Percentiles rank a stretch among this genome's conserved stretches.
Evolutionary conservation across 2,113 vertebrate species (phyloP).

Genomic region (Apodemus speciosus): DNA sequence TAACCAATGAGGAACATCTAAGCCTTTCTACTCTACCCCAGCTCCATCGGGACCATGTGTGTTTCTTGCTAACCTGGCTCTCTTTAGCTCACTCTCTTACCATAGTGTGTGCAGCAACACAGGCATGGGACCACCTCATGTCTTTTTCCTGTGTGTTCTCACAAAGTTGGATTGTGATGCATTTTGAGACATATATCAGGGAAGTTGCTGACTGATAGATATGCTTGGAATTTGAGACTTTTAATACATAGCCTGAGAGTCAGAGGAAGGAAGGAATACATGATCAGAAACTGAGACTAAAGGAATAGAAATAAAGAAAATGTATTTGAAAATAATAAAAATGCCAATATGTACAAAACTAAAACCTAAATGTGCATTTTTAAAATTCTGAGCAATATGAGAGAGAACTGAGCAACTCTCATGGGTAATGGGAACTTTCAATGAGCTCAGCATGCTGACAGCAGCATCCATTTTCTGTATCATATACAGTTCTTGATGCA

Average conservation of each 20-base stretch:
- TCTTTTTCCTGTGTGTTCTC: neutral
- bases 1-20: neutral
- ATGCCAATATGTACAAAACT: neutral
- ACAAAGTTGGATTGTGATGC: neutral
- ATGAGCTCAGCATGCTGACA: neutral
- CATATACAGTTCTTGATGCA: neutral
- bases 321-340: neutral
- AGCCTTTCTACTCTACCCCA: neutral
- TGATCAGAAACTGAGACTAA: neutral
- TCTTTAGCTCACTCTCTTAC: neutral
- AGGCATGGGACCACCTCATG: too few species aligned
- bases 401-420: neutral
- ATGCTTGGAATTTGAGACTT: neutral
- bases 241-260: neutral
- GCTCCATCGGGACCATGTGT: neutral
- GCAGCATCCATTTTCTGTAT: neutral
- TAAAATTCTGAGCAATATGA: neutral
- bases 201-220: neutral
- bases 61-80: neutral
- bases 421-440: neutral
- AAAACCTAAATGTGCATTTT: neutral
- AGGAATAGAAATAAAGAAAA: neutral
- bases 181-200: neutral
- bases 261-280: neutral
- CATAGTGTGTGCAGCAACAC: neutral